Evolutionary conservation across 2,797 vertebrate genomes (phyloP).

Genomic region (Sebastes baramenuke): DNA sequence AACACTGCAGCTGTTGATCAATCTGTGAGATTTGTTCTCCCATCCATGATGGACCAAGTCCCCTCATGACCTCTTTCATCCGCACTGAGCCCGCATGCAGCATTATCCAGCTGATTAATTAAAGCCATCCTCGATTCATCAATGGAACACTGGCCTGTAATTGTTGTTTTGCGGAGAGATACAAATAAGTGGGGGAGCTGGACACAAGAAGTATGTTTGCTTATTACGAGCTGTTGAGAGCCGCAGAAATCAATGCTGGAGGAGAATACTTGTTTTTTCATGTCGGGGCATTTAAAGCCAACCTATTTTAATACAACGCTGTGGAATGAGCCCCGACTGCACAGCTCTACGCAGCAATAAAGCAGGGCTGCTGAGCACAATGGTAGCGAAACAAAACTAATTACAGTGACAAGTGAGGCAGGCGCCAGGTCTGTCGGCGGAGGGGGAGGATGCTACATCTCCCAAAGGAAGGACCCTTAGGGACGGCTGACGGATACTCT

Average conservation of each 20-base stretch:
- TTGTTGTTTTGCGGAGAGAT: conserved; percentile 53
- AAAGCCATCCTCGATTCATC: conserved; percentile 54
- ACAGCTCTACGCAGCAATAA: conserved; percentile 60
- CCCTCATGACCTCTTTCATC: conserved; percentile 40
- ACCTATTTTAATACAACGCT: conserved; percentile 47
- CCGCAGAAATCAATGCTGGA: conserved; percentile 55
- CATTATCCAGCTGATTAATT: conserved; percentile 66
- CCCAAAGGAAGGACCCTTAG: conserved; percentile 67
- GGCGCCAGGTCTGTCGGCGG: conserved; percentile 60
- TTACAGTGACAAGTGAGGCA: conserved; percentile 79
- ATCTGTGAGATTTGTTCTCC: conserved; percentile 26
- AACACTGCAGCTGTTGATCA: conserved; percentile 20
- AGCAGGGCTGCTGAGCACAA: conserved; percentile 65
- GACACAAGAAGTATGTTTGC: conserved; percentile 53
- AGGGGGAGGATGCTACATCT: conserved; percentile 63
- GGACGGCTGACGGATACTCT: conserved; percentile 81
- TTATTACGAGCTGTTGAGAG: conserved; percentile 64
- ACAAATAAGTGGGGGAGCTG: conserved; percentile 1
- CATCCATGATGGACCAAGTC: conserved; percentile 1
- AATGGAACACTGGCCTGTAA: conserved; percentile 57
- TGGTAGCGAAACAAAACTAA: conserved; percentile 79
- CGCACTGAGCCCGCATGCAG: conserved; percentile 10
- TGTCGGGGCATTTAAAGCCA: conserved; percentile 37
- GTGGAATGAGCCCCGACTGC: conserved; percentile 46
- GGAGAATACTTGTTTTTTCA: conserved; percentile 25